Evolutionary conservation across 1,140 invertebrate species (phyloP), one percentile per base, ranked within the genome.

Genomic region (Drosophila rufa): DNA sequence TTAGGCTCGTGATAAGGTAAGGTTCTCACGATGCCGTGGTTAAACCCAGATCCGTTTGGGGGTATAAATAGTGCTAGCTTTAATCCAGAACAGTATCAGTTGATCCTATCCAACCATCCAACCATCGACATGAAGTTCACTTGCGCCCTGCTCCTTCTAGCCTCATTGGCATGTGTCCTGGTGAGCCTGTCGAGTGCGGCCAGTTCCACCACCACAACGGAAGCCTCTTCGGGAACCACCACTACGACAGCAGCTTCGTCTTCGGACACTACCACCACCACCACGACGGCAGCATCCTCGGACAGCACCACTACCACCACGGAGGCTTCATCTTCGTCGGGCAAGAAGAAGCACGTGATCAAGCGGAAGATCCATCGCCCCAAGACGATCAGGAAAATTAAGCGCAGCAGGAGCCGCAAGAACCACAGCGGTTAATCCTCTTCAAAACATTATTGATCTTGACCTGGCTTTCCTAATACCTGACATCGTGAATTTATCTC

Each of bases 1-100:
- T 25, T 25, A 0, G 22, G 22, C 22, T 25, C 22, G 22, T 33
- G 25, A n/a, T n/a, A 27, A 9, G 8, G 5, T 5, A 12, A 36
- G 11, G 17, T 45, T 65, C 33, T 57, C 62, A 56, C 40, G 40
- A 11, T 65, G 17, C 14, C 9, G 17, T 25, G 61, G 17, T 15
- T 33, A 65, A 33, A 3, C 53, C 53, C n/a, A 27, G 17, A 22
- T 45, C 14, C 17, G 2, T 11, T 4, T 1, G 5, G 47, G 4
- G 33, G 62, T 70, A 70, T 67, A 70, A 70, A 70, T 68, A 70
- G 27, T 36, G 33, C 11, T 6, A 1, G 22, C 4, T 14, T 15
- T 8, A 7, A 27, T 11, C 22, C 22, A 68, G 4, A 67, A 55
- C 15, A 55, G 67, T 62, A 70, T 70, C 67, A 70, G 67, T 67